Percentiles rank a stretch among this genome's conserved stretches.
phyloP scores from a whole-genome alignment of 1,140 invertebrate species.

The Colletes gigas region DNA sequence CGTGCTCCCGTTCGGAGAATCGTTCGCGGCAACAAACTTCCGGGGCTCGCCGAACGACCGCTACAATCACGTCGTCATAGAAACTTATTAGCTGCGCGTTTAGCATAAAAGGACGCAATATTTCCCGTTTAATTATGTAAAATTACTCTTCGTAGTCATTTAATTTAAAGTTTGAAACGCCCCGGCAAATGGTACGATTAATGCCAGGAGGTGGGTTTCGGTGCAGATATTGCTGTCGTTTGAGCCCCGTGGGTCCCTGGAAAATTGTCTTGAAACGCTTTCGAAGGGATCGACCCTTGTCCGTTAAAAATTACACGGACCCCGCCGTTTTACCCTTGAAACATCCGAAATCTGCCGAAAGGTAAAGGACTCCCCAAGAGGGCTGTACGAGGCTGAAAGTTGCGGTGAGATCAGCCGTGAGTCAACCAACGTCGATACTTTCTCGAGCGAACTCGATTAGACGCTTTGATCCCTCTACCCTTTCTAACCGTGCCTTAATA shows the following conservation, averaged over 20 bases:
- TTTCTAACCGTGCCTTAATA: no score
- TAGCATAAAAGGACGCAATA: neutral
- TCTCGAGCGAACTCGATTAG: neutral
- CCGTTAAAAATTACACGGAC: slow-evolving; percentile 10
- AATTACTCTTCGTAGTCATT: slow-evolving; percentile 15
- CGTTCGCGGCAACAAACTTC: neutral
- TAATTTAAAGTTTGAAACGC: slow-evolving; percentile 37
- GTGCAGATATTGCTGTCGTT: neutral
- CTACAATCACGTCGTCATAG: neutral
- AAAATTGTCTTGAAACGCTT: neutral
- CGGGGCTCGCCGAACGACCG: neutral
- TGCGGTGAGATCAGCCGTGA: neutral
- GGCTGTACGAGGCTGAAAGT: neutral
- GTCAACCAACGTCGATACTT: neutral
- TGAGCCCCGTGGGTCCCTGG: neutral
- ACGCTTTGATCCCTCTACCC: neutral
- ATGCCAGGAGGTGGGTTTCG: neutral
- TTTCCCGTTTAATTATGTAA: slow-evolving; percentile 30
- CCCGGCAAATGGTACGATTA: slow-evolving; percentile 22
- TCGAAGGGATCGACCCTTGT: neutral
- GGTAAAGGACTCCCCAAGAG: neutral
- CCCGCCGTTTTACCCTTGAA: neutral
- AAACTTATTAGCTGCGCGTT: neutral
- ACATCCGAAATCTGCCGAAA: slow-evolving; percentile 1
- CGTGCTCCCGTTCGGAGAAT: neutral